Percentiles rank a stretch among this genome's conserved stretches.
These are phyloP conservation scores for Eilema sororculum DNA, from an alignment of 2,888 invertebrate genomes.

Conservation along the genomic window DNA sequence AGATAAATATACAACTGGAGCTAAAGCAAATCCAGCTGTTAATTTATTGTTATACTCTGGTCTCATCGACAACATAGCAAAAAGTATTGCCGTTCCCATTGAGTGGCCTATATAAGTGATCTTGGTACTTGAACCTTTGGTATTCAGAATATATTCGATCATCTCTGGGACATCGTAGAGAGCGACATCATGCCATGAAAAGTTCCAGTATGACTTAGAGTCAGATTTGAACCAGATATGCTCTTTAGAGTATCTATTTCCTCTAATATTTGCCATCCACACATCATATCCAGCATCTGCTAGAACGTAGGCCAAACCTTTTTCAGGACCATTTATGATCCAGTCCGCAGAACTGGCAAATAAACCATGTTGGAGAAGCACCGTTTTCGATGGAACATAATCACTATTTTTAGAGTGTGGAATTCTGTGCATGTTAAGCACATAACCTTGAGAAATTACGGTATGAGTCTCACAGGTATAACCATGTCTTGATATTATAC, in stretches of 20 bases:
- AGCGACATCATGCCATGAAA: constrained; percentile 96
- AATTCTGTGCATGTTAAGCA: constrained; percentile 93
- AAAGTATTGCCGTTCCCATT: constrained; percentile 94
- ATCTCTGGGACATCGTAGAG: constrained; percentile 94
- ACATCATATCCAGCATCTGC: constrained; percentile 91
- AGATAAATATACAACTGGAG: constrained; percentile 90
- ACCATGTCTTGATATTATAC: constrained; percentile 83
- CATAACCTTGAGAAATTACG: constrained; percentile 93
- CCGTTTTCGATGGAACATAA: constrained; percentile 66
- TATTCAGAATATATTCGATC: constrained; percentile 88
- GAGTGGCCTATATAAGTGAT: constrained; percentile 95
- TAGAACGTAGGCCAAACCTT: constrained; percentile 89
- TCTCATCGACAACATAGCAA: constrained; percentile 89
- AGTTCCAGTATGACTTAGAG: constrained; percentile 90
- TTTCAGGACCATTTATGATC: constrained; percentile 90
- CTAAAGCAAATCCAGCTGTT: constrained; percentile 89
- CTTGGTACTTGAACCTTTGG: constrained; percentile 67
- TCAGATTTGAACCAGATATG: constrained; percentile 86
- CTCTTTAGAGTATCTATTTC: constrained; percentile 91
- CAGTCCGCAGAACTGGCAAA: constrained; percentile 92
- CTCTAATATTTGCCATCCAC: constrained; percentile 94
- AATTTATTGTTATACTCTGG: constrained; percentile 90
- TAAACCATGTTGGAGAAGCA: constrained; percentile 93
- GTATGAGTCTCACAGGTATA: constrained; percentile 91
- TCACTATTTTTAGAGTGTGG: constrained; percentile 82